Conservation (phyloP, 2,797 vertebrate species). For the Clamator glandarius region DNA sequence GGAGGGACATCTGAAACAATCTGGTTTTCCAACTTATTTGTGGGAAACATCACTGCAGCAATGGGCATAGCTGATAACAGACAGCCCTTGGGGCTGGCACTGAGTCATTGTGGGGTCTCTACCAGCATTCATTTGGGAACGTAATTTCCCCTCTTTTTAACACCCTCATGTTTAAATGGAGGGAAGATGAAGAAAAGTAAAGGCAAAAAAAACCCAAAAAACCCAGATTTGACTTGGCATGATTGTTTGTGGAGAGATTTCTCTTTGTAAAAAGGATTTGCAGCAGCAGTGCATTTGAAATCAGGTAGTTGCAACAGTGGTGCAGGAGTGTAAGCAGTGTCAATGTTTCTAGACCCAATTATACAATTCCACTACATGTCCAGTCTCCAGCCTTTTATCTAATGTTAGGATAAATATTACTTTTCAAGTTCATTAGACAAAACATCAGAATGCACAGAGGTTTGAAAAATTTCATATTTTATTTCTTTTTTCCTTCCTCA, state of each 20-base stretch:
- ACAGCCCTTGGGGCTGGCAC: not conserved
- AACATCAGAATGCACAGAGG: not conserved
- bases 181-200: not conserved
- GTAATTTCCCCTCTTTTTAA: not conserved
- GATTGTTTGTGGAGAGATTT: not conserved
- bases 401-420: not conserved
- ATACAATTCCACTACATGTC: not conserved
- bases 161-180: fast-evolving
- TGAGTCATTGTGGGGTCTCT: not conserved
- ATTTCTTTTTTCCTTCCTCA: not conserved
- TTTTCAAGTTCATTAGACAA: not conserved
- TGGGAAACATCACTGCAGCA: not conserved
- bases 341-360: not conserved
- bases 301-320: not conserved
- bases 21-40: not conserved
- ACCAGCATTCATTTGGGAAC: not conserved
- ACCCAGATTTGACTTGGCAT: not conserved
- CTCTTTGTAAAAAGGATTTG: not conserved
- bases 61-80: fast-evolving
- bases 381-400: not conserved
- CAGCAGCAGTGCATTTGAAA: not conserved
- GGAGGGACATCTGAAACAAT: not conserved
- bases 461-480: not conserved
- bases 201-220: not conserved
- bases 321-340: not conserved